A percentile compares a stretch with the other conserved stretches of the same genome.
These are phyloP conservation scores for Ostrea edulis DNA, from an alignment of 1,140 invertebrate genomes.

Conservation along the genomic window DNA sequence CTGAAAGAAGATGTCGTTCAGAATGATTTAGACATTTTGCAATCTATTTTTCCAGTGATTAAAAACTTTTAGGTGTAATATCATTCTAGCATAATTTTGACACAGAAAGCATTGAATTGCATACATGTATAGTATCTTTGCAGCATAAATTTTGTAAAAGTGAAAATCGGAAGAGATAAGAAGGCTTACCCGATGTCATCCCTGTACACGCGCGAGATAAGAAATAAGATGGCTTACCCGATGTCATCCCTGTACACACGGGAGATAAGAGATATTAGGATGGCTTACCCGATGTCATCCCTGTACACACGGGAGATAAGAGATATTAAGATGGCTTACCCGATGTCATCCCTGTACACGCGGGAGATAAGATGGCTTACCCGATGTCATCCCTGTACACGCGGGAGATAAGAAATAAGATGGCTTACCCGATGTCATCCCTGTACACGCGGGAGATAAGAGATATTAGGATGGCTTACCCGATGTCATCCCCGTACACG, in stretches of 20 bases:
- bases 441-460: constrained; percentile 99
- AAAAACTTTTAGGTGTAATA: too few species aligned
- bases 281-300: constrained; percentile 94
- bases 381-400: constrained; percentile 99
- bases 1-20: too few species aligned
- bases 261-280: constrained; percentile 94
- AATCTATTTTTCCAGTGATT: too few species aligned
- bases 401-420: constrained; percentile 94
- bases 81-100: too few species aligned
- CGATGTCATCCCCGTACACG: constrained; percentile 99
- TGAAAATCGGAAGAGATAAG: too few species aligned
- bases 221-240: constrained; percentile 85
- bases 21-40: too few species aligned
- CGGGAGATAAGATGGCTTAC: constrained; percentile 92
- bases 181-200: too few species aligned
- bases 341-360: constrained; percentile 99
- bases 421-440: constrained; percentile 94
- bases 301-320: constrained; percentile 99
- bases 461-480: constrained; percentile 81
- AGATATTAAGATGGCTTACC: constrained; percentile 81
- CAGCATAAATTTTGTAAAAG: too few species aligned
- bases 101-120: too few species aligned
- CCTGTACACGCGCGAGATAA: constrained; percentile 98
- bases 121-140: too few species aligned
- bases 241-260: constrained; percentile 99